Base-by-base conservation (phyloP, 2,888 invertebrate species). In the Isoperla grammatica region DNA sequence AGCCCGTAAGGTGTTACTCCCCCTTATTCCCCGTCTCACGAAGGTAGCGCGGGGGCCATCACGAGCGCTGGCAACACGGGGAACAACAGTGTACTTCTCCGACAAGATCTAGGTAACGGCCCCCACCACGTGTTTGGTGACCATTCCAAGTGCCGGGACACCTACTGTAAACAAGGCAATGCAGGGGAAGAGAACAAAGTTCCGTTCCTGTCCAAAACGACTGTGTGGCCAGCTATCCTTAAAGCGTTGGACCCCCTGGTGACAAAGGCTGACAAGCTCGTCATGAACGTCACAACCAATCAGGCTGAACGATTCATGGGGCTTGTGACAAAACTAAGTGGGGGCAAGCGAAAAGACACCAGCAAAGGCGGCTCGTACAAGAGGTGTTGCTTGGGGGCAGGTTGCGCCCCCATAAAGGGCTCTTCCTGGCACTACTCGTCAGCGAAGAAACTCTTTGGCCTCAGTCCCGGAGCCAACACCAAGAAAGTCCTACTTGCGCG, bases 121-220 rank as follows among this genome's bases (percentile, higher is more conserved):
- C 61, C 61, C 8, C 17, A 15, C 48, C 61, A 60, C 22, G 58
- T 60, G 2, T 59, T 60, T 40, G 49, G 57, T 9, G 42, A 46
- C 37, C 59, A 39, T 13, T 22, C 43, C 43, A 2, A 2, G 43
- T 43, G 43, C 43, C 39, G 29, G 1, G 20, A 60, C 2, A n/a
- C 9, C 12, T 60, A 48, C 22, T 60, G 61, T n/a, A 20, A 17
- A n/a, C 37, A 22, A 23, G 35, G 39, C 43, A 35, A 60, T 4
- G 58, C 39, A 9, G 39, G 8, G 11, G 42, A 20, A 13, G 43
- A 43, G 15, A 43, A 43, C 12, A 6, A 40, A 40, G 40, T 40
- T 3, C 4, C 40, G 4, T 40, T 40, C 40, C 4, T 40, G 40
- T 15, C n/a, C 13, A n/a, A 40, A 40, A 40, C 40, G 4, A n/a